phyloP scores from a whole-genome alignment of 2,888 invertebrate genomes.

The Autographa pulchrina region DNA sequence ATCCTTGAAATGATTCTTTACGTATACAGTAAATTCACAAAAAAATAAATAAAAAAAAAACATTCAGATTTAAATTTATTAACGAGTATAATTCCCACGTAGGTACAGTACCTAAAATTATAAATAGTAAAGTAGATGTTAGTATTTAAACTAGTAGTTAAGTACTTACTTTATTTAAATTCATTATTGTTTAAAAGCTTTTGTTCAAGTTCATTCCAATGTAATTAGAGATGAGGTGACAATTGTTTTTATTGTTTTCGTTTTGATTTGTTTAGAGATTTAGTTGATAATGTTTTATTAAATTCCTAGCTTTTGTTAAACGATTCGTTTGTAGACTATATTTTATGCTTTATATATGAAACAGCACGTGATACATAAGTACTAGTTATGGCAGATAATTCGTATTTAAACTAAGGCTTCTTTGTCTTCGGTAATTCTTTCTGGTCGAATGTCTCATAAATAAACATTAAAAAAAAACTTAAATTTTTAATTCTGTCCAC shows the following conservation, averaged over 20 bases:
- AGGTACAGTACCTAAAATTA: constrained; percentile 30
- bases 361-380: no score
- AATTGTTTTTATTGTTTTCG: constrained; percentile 48
- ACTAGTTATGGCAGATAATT: constrained; percentile 9
- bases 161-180: constrained; percentile 15
- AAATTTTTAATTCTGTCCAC: no score
- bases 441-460: no score
- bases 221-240: constrained; percentile 51
- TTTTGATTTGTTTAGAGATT: constrained; percentile 35
- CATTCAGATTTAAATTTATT: no score
- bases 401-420: constrained; percentile 17
- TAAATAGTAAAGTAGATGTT: constrained; percentile 41
- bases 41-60: no score
- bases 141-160: constrained; percentile 30
- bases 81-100: constrained; percentile 44
- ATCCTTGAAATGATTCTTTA: no score
- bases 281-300: constrained; percentile 23
- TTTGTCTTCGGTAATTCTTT: not conserved
- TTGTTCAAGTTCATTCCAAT: constrained; percentile 39
- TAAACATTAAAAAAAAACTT: no score
- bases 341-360: not conserved
- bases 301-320: constrained; percentile 26
- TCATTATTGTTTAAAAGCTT: constrained; percentile 22
- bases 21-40: no score
- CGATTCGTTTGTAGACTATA: not conserved